Evolutionary conservation across 2,113 vertebrate species (phyloP).

Genomic region (Bambusicola thoracicus): DNA sequence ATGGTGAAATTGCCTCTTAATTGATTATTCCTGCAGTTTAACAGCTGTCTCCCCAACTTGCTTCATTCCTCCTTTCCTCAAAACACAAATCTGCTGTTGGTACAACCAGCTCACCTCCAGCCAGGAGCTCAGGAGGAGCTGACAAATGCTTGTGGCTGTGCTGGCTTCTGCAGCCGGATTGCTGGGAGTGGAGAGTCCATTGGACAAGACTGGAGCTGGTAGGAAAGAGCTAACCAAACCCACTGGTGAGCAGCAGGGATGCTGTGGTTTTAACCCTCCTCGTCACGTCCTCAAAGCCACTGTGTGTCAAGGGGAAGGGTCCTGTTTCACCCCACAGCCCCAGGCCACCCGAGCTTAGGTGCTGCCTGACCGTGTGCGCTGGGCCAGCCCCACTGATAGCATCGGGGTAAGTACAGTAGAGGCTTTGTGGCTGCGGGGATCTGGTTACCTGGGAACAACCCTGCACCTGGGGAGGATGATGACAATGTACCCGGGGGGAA

Average conservation of each 20-base stretch:
- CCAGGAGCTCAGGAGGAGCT: slow-evolving; percentile 9
- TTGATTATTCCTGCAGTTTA: slow-evolving; percentile 66
- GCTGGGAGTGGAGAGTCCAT: not conserved
- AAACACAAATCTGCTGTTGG: not conserved
- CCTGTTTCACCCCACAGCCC: slow-evolving; percentile 65
- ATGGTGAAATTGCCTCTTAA: slow-evolving; percentile 60
- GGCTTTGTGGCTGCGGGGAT: slow-evolving; percentile 76
- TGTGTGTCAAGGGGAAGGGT: slow-evolving; percentile 52
- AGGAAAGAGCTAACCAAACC: not conserved
- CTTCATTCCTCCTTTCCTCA: not conserved
- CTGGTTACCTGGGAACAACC: slow-evolving; percentile 77
- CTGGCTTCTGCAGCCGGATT: not conserved
- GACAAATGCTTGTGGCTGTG: not conserved
- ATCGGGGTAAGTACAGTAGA: slow-evolving; percentile 62
- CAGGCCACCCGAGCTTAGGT: slow-evolving; percentile 77
- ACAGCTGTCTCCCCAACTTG: slow-evolving; percentile 52
- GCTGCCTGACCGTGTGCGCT: slow-evolving; percentile 56
- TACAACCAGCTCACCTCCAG: slow-evolving; percentile 34
- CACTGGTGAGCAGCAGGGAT: slow-evolving; percentile 10
- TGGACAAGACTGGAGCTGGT: not conserved
- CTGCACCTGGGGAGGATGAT: slow-evolving; percentile 40
- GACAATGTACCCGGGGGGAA: slow-evolving; percentile 38
- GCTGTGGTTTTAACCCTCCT: slow-evolving; percentile 13
- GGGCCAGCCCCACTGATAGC: slow-evolving; percentile 68
- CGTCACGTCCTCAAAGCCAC: slow-evolving; percentile 35